Evolutionary conservation across 2,113 vertebrate species (phyloP), one percentile per base, ranked within the genome.

Genomic region (Pluvialis apricaria): DNA sequence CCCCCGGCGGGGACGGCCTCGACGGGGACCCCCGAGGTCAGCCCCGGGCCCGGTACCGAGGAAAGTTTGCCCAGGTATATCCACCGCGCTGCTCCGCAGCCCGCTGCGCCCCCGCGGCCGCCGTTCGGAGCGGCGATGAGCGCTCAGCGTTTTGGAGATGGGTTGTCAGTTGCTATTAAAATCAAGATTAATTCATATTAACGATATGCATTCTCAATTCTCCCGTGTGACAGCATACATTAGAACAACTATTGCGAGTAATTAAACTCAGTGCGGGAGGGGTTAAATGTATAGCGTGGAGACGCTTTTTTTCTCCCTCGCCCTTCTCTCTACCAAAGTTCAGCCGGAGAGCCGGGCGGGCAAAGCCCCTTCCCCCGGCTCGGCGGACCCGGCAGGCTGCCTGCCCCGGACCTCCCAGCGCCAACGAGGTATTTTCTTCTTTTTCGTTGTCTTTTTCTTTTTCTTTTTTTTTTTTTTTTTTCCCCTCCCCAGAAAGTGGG

Each of bases 121-220:
- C 94, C 95, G 94, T 85, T 87, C 94, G 96, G 96, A 96, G 88
- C 91, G 94, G 92, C 96, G 96, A 81, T 55, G 86, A 97, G 97
- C 96, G 95, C 97, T 94, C 97, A 24, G 97, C 97, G 97, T 98
- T 98, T 98, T 96, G 97, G 97, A 98, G 98, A 97, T 95, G 61
- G 95, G 82, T 96, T 98, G 98, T 98, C 98, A 98, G 97, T 93
- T 94, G 97, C 95, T 89, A 98, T 98, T 98, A 98, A 97, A 98
- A 97, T 98, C 98, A 97, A 98, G 98, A 98, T 98, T 98, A 98
- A 98, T 98, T 98, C 97, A 91, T 95, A 98, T 98, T 98, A 98
- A 98, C 98, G 96, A 98, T 97, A 98, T 98, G 98, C 98, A 94
- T 98, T 95, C 97, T 97, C 98, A 97, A 75, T 95, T 95, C 97